phyloP scores from a whole-genome alignment of 2,797 vertebrate genomes.

The Clarias pachynema region DNA sequence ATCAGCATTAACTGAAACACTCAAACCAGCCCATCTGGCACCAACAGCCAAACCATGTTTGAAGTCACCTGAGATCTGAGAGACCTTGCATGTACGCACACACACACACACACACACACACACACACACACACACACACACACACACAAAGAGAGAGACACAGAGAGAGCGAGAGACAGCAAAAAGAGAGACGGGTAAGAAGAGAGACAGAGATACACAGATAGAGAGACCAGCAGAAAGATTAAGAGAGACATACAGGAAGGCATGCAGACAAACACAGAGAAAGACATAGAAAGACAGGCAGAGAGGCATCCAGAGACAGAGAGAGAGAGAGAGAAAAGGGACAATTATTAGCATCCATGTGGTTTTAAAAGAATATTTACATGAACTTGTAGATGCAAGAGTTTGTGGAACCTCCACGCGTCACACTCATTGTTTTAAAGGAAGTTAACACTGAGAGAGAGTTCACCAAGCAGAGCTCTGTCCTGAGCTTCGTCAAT shows the following conservation, averaged over 20 bases:
- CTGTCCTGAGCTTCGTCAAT: no score
- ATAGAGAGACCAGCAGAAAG: background rate
- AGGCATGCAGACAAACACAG: background rate
- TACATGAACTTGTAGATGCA: background rate
- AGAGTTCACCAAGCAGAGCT: no score
- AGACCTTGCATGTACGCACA: background rate
- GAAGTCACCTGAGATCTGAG: background rate
- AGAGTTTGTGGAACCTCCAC: no score
- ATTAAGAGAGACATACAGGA: background rate
- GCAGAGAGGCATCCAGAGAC: background rate
- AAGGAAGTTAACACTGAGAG: background rate
- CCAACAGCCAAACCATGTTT: background rate
- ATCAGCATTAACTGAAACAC: background rate
- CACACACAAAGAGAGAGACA: no score
- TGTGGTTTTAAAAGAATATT: background rate
- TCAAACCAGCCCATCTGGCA: background rate
- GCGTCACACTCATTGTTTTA: background rate
- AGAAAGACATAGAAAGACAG: background rate
- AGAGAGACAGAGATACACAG: background rate
- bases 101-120: background rate
- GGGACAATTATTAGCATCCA: background rate
- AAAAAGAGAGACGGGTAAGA: background rate
- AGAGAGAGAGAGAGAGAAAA: background rate
- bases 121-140: background rate
- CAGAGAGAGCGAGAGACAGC: no score